Evolutionary conservation across 2,888 invertebrate genomes (phyloP).

Genomic region (Protula sp.): DNA sequence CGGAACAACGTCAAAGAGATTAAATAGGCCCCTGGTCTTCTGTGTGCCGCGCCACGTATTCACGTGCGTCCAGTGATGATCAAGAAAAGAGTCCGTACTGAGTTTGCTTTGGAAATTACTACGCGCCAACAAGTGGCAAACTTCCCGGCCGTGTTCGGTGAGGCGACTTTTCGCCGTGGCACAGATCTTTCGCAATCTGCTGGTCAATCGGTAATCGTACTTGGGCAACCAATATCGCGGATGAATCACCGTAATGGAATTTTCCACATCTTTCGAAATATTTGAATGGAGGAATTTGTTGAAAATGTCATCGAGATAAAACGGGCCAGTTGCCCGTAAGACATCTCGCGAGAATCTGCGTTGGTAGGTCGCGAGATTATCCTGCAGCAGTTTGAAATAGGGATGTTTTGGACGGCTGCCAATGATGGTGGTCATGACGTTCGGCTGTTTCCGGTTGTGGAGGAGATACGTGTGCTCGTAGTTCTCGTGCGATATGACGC

Average conservation of each 20-base stretch:
- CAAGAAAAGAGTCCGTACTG: too few relatives aligned
- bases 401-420: slow-evolving; percentile 5
- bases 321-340: too few relatives aligned
- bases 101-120: too few relatives aligned
- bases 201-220: neutral
- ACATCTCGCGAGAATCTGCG: too few relatives aligned
- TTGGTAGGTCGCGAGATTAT: neutral
- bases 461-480: neutral
- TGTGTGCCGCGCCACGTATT: too few relatives aligned
- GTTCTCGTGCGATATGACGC: slow-evolving; percentile 1
- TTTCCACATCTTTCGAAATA: neutral
- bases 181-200: too few relatives aligned
- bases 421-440: neutral
- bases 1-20: too few relatives aligned
- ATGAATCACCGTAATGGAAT: neutral
- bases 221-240: neutral
- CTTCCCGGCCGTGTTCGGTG: too few relatives aligned
- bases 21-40: too few relatives aligned
- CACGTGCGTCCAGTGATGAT: too few relatives aligned
- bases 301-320: neutral
- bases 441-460: neutral
- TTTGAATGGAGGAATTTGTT: neutral
- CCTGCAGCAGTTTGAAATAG: neutral
- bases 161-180: too few relatives aligned
- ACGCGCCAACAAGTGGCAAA: too few relatives aligned